These are phyloP conservation scores for Dipodomys spectabilis DNA, from an alignment of 2,113 vertebrate species.

Conservation along the genomic window DNA sequence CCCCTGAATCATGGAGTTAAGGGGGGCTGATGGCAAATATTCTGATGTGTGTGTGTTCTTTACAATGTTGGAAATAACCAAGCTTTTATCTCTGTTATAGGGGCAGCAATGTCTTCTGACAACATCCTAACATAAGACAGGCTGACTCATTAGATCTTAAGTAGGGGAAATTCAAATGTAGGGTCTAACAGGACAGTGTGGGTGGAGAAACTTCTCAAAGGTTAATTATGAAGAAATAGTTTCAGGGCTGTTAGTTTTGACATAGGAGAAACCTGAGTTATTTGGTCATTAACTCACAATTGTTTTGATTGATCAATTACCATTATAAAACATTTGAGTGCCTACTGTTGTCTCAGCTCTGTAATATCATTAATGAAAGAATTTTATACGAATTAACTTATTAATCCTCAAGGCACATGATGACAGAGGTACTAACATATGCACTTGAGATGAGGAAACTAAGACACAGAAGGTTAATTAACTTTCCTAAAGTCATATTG, in stretches of 20 bases:
- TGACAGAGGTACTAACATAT: background rate
- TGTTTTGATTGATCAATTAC: background rate
- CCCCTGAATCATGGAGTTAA: background rate
- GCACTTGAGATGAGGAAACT: background rate
- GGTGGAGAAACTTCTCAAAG: background rate
- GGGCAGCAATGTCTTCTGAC: background rate
- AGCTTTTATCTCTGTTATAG: background rate
- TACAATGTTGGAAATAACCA: too few species aligned
- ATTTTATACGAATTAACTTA: background rate
- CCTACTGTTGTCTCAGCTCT: too few species aligned
- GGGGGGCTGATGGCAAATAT: background rate
- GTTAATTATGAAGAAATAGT: background rate
- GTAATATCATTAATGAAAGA: too few species aligned
- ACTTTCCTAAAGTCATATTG: background rate
- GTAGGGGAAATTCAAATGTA: background rate
- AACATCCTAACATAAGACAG: background rate
- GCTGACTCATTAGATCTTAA: background rate
- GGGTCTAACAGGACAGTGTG: background rate
- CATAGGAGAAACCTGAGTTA: background rate
- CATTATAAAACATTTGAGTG: background rate
- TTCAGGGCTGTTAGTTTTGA: background rate
- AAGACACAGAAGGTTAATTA: background rate
- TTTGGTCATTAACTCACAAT: background rate
- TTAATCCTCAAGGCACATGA: background rate
- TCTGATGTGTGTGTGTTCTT: accelerated